These are phyloP conservation scores for Uloborus diversus DNA, from an alignment of 1,140 invertebrate species.

Conservation along the genomic window DNA sequence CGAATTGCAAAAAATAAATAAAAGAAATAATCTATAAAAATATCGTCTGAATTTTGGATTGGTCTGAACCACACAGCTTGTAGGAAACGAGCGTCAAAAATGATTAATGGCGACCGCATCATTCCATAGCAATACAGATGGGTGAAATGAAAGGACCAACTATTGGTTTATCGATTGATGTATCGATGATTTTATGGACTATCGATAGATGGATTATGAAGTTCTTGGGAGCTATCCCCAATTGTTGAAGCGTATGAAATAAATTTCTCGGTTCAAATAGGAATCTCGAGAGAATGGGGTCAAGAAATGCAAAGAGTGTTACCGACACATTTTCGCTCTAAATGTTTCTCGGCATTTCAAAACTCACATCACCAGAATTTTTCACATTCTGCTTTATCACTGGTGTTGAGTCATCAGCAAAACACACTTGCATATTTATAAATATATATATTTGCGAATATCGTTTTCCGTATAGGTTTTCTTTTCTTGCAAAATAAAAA, in stretches of 20 bases:
- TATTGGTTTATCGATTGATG: constrained; percentile 27
- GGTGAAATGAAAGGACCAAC: constrained; percentile 26
- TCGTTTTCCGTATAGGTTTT: no score
- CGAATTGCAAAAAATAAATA: not conserved
- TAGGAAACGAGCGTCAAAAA: constrained; percentile 20
- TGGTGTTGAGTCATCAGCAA: no score
- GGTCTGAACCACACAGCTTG: not conserved
- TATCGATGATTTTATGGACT: constrained; percentile 19
- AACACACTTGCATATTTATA: no score
- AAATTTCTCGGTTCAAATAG: no score
- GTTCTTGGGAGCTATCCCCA: not conserved
- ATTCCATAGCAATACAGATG: constrained; percentile 23
- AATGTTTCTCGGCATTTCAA: no score
- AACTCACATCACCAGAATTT: no score
- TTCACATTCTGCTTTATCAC: no score
- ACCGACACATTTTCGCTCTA: no score
- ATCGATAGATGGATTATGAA: constrained; percentile 19
- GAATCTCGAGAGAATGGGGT: no score
- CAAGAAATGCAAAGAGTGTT: no score
- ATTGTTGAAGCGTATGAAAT: not conserved
- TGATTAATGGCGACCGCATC: constrained; percentile 37
- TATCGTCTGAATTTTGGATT: not conserved
- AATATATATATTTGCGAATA: no score
- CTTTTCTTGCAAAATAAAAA: no score
- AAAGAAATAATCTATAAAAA: not conserved